phyloP scores from a whole-genome alignment of 2,888 invertebrate genomes.

The Dasypolia templi region DNA sequence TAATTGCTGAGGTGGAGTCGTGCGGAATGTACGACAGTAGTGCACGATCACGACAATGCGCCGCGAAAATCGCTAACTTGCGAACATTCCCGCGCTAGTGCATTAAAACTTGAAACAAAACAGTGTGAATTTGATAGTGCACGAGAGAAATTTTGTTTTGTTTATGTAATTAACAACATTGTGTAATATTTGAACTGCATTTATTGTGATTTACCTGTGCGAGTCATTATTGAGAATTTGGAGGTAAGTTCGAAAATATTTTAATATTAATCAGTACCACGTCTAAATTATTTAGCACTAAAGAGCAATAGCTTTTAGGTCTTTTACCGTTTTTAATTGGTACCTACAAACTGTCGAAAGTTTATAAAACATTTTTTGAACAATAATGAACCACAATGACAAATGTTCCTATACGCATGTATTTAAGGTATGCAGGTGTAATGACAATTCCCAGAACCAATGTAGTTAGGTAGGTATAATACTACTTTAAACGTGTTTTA shows the following conservation, averaged over 20 bases:
- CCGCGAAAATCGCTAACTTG: conserved; percentile 78
- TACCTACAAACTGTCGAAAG: not conserved
- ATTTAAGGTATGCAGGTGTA: not conserved
- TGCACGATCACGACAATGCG: conserved; percentile 81
- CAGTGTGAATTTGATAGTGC: conserved; percentile 80
- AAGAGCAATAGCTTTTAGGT: not conserved
- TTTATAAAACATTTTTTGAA: not conserved
- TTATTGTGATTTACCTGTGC: conserved; percentile 66
- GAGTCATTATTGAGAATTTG: conserved; percentile 60
- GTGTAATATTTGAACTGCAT: conserved; percentile 78
- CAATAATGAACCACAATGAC: not conserved
- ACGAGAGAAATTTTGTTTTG: conserved; percentile 77
- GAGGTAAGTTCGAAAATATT: conserved; percentile 75
- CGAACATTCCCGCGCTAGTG: conserved; percentile 82
- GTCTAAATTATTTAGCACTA: not conserved
- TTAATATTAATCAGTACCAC: not conserved
- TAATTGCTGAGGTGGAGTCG: conserved; percentile 81
- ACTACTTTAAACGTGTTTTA: not conserved
- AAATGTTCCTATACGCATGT: not conserved
- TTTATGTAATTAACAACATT: conserved; percentile 78
- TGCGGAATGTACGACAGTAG: conserved; percentile 80
- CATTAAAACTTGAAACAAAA: conserved; percentile 79
- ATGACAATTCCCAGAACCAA: conserved; percentile 4
- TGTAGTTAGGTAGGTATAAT: not conserved
- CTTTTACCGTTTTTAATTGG: not conserved